phyloP scores from a whole-genome alignment of 1,140 invertebrate species.

The Ceratitis capitata region DNA sequence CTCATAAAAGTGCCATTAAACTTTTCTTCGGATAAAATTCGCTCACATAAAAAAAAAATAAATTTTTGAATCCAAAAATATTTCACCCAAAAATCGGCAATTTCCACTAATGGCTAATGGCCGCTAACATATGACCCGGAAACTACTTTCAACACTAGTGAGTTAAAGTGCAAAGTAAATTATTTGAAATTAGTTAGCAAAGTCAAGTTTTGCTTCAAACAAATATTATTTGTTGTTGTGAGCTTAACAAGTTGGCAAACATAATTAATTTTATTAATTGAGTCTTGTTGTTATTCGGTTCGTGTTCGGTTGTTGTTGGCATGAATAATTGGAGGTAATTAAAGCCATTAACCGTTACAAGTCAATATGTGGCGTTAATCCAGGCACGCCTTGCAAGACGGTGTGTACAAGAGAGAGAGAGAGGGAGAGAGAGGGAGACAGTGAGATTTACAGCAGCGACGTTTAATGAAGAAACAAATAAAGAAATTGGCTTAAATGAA shows the following conservation, averaged over 20 bases:
- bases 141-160: not conserved
- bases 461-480: not conserved
- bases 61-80: no score
- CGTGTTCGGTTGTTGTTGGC: no score
- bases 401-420: no score
- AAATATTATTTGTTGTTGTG: no score
- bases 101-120: not conserved
- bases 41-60: no score
- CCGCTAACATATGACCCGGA: not conserved
- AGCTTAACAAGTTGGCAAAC: not conserved
- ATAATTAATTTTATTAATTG: constrained; percentile 11
- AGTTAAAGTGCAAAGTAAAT: not conserved
- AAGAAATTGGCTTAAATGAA: not conserved
- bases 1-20: not conserved
- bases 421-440: no score
- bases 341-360: not conserved
- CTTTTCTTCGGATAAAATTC: no score
- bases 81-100: no score
- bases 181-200: no score
- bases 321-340: constrained; percentile 18
- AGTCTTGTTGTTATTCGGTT: not conserved
- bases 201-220: no score
- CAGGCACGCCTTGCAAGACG: not conserved
- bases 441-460: not conserved
- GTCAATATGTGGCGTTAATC: not conserved